Evolutionary conservation across 2,888 invertebrate species (phyloP).

Genomic region (Tachystola acroxantha): DNA sequence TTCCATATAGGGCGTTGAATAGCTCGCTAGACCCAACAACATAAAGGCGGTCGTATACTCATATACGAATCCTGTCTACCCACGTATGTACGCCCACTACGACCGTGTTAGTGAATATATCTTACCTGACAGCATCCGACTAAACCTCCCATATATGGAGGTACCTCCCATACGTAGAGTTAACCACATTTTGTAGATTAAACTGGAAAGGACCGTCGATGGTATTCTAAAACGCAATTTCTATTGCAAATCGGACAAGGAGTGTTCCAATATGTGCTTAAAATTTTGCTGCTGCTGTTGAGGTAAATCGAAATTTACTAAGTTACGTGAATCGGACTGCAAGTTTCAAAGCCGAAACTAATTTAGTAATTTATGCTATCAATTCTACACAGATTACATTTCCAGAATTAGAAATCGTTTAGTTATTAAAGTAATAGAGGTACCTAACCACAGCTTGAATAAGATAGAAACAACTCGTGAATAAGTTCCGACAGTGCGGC

Average conservation of each 20-base stretch:
- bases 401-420: too few relatives aligned
- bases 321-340: too few relatives aligned
- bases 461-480: conserved; percentile 6
- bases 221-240: too few relatives aligned
- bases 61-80: conserved; percentile 37
- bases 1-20: conserved; percentile 45
- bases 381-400: too few relatives aligned
- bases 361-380: too few relatives aligned
- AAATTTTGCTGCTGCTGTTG: too few relatives aligned
- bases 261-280: too few relatives aligned
- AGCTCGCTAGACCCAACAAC: conserved; percentile 39
- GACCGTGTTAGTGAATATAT: conserved; percentile 58
- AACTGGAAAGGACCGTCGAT: neutral
- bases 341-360: too few relatives aligned
- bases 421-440: neutral
- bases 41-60: conserved; percentile 41
- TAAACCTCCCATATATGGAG: conserved; percentile 8
- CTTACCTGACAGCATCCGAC: conserved; percentile 55
- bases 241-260: too few relatives aligned
- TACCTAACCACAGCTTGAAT: conserved; percentile 1
- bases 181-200: neutral
- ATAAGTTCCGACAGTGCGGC: conserved; percentile 18
- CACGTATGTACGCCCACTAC: conserved; percentile 46
- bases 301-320: too few relatives aligned
- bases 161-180: neutral